Percentiles rank a stretch among this genome's conserved stretches.
These are phyloP conservation scores for Caenorhabditis parvicauda DNA, from an alignment of 2,888 invertebrate species.

Conservation along the genomic window DNA sequence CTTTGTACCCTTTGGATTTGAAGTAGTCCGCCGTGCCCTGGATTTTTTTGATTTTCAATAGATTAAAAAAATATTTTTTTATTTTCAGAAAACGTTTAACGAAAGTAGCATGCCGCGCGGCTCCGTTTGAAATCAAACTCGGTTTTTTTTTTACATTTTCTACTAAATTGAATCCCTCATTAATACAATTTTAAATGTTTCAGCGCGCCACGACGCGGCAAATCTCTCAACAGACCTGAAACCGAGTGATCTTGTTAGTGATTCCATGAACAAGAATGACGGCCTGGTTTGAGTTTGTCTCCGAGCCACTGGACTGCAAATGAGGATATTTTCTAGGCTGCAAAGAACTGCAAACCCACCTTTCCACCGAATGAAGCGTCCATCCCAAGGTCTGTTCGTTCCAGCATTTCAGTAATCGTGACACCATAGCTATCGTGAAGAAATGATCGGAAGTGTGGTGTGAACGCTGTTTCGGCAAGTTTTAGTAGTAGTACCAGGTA, in stretches of 20 bases:
- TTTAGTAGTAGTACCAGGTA: too few species aligned
- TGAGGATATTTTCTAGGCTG: neutral
- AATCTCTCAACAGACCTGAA: conserved; percentile 38
- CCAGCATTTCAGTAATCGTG: conserved; percentile 45
- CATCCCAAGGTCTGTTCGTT: conserved; percentile 53
- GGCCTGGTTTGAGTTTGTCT: conserved; percentile 35
- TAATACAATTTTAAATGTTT: conserved; percentile 1
- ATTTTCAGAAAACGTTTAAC: too few species aligned
- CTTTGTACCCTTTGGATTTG: conserved; percentile 44
- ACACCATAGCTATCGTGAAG: conserved; percentile 52
- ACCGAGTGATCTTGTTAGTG: conserved; percentile 55
- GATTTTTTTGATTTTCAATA: too few species aligned
- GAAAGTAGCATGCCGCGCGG: too few species aligned
- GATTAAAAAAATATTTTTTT: neutral
- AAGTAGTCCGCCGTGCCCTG: conserved; percentile 47
- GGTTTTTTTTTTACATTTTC: too few species aligned
- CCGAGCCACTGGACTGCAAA: conserved; percentile 3
- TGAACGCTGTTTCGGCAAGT: too few species aligned
- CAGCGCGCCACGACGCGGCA: neutral
- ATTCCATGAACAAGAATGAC: conserved; percentile 61
- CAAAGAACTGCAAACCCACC: conserved; percentile 4
- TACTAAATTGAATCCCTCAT: too few species aligned
- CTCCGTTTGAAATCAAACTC: too few species aligned
- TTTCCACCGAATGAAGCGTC: conserved; percentile 57
- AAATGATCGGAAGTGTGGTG: conserved; percentile 47